Base-by-base conservation (phyloP, 2,113 vertebrate genomes). In the Eupsittula cactorum region DNA sequence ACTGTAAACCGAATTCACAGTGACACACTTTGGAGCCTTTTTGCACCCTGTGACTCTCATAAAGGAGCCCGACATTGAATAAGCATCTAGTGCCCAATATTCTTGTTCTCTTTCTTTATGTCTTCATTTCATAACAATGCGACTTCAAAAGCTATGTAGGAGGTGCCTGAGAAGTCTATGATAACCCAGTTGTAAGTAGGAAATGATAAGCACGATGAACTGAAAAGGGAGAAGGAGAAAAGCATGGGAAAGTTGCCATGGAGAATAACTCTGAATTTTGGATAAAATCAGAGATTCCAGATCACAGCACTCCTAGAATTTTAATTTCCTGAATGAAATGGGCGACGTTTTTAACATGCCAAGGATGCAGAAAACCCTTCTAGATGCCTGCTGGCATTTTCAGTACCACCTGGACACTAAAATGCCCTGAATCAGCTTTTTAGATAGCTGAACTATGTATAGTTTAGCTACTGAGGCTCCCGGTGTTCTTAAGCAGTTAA, bases 111-210 rank as follows among this genome's bases (percentile, higher is more conserved):
- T 82, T 90, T 49, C 53, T 86, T 94, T 88, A 81, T 11, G 0
- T 86, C 35, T 52, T 95, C 49, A 71, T 95, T 96, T 95, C 76
- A 49, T 88, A 93, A 92, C 90, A 87, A 78, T 63, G 60, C 0
- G 0, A 91, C 65, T 96, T 84, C 24, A 84, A 93, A 90, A 91
- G 77, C 83, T 75, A 60, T n/a, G 82, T 92, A 71, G 94, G 85
- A 95, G 82, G 85, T 92, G 79, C 90, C 44, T 69, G 73, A 93
- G 69, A 79, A 82, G 87, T 86, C 79, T 60, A 10, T 81, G 63
- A 83, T 93, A 97, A 93, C 82, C 77, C 62, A 64, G 74, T 91
- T 75, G 44, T 65, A 29, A 85, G 76, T 69, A 91, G 74, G 74
- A 95, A 82, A 81, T 70, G 13, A 68, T 67, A 70, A 87, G 49